Percentiles rank a stretch among this genome's conserved stretches.
These are phyloP conservation scores for Beroe ovata DNA, from an alignment of 37 sponge, comb jelly and placozoan genomes.

Conservation along the genomic window DNA sequence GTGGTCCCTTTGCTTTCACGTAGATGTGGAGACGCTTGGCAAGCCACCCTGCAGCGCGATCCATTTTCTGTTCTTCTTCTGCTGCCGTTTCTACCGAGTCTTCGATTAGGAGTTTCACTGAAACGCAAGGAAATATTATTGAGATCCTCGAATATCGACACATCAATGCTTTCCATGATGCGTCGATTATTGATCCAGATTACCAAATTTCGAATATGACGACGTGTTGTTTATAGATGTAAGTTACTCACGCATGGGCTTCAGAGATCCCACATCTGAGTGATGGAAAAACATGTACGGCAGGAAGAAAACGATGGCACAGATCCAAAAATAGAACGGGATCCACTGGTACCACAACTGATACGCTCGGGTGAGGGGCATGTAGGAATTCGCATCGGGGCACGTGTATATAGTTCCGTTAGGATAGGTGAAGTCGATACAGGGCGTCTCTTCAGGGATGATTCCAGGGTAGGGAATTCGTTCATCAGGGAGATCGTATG, in stretches of 20 bases:
- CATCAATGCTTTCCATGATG: not conserved
- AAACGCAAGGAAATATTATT: not conserved
- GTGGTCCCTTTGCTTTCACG: not conserved
- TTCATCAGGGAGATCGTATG: not conserved
- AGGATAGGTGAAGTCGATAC: conserved; percentile 26
- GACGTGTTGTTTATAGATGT: not conserved
- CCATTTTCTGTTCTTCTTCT: conserved; percentile 8
- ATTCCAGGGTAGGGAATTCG: conserved; percentile 18
- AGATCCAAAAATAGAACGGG: conserved; percentile 40
- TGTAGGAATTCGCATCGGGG: not conserved
- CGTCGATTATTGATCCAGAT: too few species aligned
- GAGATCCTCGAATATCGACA: not conserved
- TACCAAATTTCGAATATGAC: too few species aligned
- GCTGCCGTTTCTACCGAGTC: not conserved
- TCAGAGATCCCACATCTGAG: not conserved
- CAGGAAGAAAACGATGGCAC: conserved; percentile 14
- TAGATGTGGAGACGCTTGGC: not conserved
- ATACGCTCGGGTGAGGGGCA: conserved; percentile 13
- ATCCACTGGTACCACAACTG: conserved; percentile 51
- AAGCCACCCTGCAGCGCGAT: not conserved
- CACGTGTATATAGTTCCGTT: conserved; percentile 1
- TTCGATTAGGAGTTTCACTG: not conserved
- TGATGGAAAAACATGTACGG: conserved; percentile 20
- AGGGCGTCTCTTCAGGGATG: conserved; percentile 15
- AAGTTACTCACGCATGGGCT: not conserved